Conservation (phyloP, 2,113 vertebrate species). For the Anoplopoma fimbria region DNA sequence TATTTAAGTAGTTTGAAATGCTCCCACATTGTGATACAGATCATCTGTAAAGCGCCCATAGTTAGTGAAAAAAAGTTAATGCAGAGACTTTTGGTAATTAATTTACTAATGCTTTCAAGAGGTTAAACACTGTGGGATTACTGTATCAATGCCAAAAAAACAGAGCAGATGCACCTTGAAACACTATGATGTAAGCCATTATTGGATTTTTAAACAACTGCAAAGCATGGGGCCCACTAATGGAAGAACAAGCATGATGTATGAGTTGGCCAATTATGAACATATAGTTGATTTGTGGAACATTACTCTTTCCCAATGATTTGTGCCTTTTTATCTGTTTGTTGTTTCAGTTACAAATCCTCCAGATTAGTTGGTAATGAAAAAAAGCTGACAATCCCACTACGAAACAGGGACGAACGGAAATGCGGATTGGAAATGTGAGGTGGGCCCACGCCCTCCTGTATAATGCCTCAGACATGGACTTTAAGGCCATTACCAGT, state of each 20-base stretch:
- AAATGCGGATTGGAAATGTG: conserved; percentile 71
- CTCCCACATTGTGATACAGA: conserved; percentile 5
- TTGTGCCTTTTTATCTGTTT: conserved; percentile 56
- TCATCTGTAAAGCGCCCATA: conserved; percentile 26
- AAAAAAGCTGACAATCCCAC: conserved; percentile 66
- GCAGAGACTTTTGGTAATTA: conserved; percentile 10
- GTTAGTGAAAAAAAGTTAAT: conserved; percentile 24
- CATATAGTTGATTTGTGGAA: conserved; percentile 51
- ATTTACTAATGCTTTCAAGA: conserved; percentile 30
- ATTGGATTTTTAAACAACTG: conserved; percentile 44
- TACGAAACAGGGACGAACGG: conserved; percentile 53
- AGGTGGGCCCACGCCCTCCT: conserved; percentile 62
- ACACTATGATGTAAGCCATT: conserved; percentile 25
- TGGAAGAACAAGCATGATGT: conserved; percentile 66
- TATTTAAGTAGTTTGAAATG: conserved; percentile 24
- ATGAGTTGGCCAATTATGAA: conserved; percentile 60
- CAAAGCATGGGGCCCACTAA: conserved; percentile 34
- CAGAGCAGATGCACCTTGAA: conserved; percentile 28
- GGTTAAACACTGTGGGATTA: conserved; percentile 11
- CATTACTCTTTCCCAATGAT: conserved; percentile 64
- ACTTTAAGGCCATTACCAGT: conserved; percentile 71
- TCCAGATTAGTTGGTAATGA: conserved; percentile 73
- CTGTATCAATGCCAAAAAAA: neutral
- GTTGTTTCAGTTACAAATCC: conserved; percentile 75
- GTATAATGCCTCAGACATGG: conserved; percentile 66